phyloP scores from a whole-genome alignment of 2,797 vertebrate genomes.

The Australoheros facetus region DNA sequence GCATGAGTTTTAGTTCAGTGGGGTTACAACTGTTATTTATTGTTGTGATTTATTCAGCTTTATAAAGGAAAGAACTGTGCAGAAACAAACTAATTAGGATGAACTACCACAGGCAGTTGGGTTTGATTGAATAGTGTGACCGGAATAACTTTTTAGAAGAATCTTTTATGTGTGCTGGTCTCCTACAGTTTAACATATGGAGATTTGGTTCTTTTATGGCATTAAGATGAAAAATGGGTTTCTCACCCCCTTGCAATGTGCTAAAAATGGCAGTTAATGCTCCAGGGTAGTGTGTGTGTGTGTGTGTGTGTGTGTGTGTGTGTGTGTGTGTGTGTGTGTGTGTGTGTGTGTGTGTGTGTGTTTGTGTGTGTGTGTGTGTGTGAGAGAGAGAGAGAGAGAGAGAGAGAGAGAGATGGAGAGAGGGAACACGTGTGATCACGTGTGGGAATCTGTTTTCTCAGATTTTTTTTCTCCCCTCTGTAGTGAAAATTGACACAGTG shows the following conservation, averaged over 20 bases:
- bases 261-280: slow-evolving; percentile 56
- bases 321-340: too few relatives aligned
- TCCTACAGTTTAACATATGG: slow-evolving; percentile 39
- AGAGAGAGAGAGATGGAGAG: not conserved
- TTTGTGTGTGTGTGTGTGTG: not conserved
- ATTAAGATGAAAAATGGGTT: slow-evolving; percentile 60
- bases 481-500: not conserved
- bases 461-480: not conserved
- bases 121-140: slow-evolving; percentile 45
- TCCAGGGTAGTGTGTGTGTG: slow-evolving; percentile 16
- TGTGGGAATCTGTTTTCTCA: not conserved
- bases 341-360: not conserved
- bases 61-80: slow-evolving; percentile 18
- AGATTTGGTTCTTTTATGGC: slow-evolving; percentile 39
- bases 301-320: not conserved
- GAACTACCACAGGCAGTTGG: slow-evolving; percentile 31
- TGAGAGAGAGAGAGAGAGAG: too few relatives aligned
- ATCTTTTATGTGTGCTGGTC: slow-evolving; percentile 25
- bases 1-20: slow-evolving; percentile 6
- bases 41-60: slow-evolving; percentile 33
- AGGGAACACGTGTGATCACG: not conserved
- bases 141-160: slow-evolving; percentile 20
- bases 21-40: slow-evolving; percentile 14
- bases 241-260: slow-evolving; percentile 24
- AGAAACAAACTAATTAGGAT: slow-evolving; percentile 44